These are phyloP conservation scores for Alosa alosa DNA, from an alignment of 2,113 vertebrate genomes.

Conservation along the genomic window DNA sequence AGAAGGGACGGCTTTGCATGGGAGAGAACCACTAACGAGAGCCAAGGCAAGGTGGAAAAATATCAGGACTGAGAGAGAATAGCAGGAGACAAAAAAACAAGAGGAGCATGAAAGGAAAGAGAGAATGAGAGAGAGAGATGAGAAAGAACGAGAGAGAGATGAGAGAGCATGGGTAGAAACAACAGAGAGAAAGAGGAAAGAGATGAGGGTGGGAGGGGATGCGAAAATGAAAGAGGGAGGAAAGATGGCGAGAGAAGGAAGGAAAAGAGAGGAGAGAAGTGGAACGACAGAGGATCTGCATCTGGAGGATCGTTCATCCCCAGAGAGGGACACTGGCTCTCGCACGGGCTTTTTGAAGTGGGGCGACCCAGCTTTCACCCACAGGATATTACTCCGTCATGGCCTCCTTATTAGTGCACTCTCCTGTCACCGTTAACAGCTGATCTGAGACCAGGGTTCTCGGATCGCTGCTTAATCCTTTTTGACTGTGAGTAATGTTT, in stretches of 20 bases:
- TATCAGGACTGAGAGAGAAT: not conserved
- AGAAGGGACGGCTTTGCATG: not conserved
- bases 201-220: not conserved
- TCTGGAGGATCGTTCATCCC: slow-evolving; percentile 4
- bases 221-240: not conserved
- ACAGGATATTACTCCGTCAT: not conserved
- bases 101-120: not conserved
- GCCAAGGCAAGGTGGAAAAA: not conserved
- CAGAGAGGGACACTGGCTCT: not conserved
- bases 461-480: not conserved
- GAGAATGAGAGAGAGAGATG: not conserved
- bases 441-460: slow-evolving; percentile 8
- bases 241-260: not conserved
- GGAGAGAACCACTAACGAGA: not conserved
- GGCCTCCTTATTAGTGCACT: slow-evolving; percentile 3
- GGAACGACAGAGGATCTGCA: not conserved
- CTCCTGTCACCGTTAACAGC: not conserved
- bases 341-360: not conserved
- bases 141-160: not conserved
- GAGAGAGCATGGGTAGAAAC: not conserved
- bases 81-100: not conserved
- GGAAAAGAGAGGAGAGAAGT: not conserved
- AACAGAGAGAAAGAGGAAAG: not conserved
- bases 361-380: not conserved
- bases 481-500: not conserved